Conservation (phyloP, 2,888 invertebrate species). For the Torymus auratus region DNA sequence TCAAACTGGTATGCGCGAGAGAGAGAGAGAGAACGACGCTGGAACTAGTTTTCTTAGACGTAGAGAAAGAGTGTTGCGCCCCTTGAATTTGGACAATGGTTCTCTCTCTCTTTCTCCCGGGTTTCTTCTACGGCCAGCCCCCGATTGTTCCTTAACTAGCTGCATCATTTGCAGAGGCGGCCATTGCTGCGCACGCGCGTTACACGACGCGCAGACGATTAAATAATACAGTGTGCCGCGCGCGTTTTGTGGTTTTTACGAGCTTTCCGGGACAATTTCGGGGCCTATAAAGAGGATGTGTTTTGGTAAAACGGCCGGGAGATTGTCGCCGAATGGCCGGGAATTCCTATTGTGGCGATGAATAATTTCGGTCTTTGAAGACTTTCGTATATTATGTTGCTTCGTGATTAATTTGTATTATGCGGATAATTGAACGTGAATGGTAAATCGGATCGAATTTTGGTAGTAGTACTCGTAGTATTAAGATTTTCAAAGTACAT, state of each 20-base stretch:
- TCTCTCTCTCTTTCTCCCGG: conserved; percentile 20
- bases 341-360: no score
- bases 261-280: background rate
- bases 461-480: no score
- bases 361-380: no score
- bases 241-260: background rate
- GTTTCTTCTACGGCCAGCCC: background rate
- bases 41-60: conserved; percentile 68
- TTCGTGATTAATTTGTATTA: no score
- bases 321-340: no score
- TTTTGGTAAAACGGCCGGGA: no score
- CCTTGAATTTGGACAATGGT: conserved; percentile 63
- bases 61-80: conserved; percentile 60
- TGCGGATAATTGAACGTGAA: no score
- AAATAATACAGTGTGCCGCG: conserved; percentile 9
- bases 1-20: conserved; percentile 47
- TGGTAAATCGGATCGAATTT: no score
- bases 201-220: background rate
- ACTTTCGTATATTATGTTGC: no score
- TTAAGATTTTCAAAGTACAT: no score
- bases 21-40: conserved; percentile 34
- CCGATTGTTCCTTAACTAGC: conserved; percentile 59
- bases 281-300: no score
- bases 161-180: conserved; percentile 50
- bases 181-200: conserved; percentile 6